Conservation (phyloP, 2,888 invertebrate species). For the Eupithecia pulchellata region DNA sequence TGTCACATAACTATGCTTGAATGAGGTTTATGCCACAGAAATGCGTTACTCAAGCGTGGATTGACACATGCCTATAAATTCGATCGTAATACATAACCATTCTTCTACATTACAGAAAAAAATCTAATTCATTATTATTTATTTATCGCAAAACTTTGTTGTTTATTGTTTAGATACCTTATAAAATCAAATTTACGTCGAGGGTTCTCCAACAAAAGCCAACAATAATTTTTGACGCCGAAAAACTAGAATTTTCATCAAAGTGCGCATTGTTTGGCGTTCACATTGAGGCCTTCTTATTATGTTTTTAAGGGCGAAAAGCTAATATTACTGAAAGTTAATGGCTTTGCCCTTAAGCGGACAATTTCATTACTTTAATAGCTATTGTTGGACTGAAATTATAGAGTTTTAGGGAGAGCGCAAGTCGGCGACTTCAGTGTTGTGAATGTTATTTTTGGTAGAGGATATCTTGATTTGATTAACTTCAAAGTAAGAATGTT, state of each 20-base stretch:
- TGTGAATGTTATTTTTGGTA: neutral
- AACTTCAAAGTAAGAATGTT: neutral
- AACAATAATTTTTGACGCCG: constrained; percentile 16
- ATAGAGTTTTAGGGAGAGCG: constrained; percentile 23
- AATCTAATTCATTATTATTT: neutral
- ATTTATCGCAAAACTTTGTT: neutral
- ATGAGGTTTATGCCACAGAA: no score
- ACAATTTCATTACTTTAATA: constrained; percentile 43
- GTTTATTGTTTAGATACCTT: neutral
- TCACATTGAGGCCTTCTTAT: constrained; percentile 37
- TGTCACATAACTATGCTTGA: no score
- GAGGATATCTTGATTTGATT: neutral
- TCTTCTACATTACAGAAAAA: no score
- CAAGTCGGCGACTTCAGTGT: neutral
- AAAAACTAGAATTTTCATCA: constrained; percentile 33
- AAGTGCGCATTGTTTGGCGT: constrained; percentile 33
- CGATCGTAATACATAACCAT: no score
- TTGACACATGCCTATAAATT: no score
- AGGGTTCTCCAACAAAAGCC: constrained; percentile 15
- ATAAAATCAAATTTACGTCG: constrained; percentile 15
- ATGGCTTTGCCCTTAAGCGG: constrained; percentile 39
- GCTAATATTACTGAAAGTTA: constrained; percentile 42
- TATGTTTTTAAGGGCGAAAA: constrained; percentile 38
- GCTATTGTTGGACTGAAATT: constrained; percentile 36
- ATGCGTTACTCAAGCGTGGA: no score